Percentiles rank a stretch among this genome's conserved stretches.
Evolutionary conservation across 2,113 vertebrate genomes (phyloP).

Genomic region (Gymnarchus niloticus): DNA sequence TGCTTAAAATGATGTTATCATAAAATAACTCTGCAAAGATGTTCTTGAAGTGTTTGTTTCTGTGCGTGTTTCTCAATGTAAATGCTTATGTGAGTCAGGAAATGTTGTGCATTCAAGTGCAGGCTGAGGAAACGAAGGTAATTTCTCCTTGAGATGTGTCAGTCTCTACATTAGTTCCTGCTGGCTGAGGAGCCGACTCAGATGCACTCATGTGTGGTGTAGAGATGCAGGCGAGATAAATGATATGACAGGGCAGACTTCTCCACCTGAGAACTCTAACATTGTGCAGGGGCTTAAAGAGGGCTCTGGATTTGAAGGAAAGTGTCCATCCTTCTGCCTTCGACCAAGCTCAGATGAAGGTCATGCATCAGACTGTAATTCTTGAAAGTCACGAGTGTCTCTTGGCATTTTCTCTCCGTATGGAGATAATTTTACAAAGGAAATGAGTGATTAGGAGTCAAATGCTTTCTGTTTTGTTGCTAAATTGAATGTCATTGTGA

Average conservation of each 20-base stretch:
- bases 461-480: neutral
- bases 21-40: neutral
- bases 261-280: neutral
- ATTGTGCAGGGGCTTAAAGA: neutral
- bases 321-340: neutral
- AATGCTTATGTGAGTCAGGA: constrained; percentile 11
- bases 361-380: constrained; percentile 1
- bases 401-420: neutral
- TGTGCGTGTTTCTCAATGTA: constrained; percentile 14
- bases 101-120: neutral
- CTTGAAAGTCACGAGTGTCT: neutral
- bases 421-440: neutral
- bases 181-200: neutral
- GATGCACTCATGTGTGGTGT: constrained; percentile 12
- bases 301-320: neutral
- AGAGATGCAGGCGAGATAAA: neutral
- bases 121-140: neutral
- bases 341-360: neutral
- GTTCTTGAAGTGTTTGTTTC: neutral
- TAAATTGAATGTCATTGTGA: neutral
- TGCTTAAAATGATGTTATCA: neutral
- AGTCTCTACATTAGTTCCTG: neutral
- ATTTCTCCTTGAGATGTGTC: neutral
- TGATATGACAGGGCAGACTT: neutral
- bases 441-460: neutral